Percentiles rank a stretch among this genome's conserved stretches.
Evolutionary conservation across 2,113 vertebrate species (phyloP).

Genomic region (Pan troglodytes): NHGRI_mPanTro3-v2.1_pri NC_072411.2:73108001-73108500

Average conservation of each 20-base stretch:
- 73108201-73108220: neutral
- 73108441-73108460: slow-evolving; percentile 15
- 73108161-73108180: slow-evolving; percentile 6
- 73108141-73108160: slow-evolving; percentile 24
- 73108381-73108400: neutral
- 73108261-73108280: neutral
- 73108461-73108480: neutral
- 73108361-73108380: neutral
- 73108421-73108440: neutral
- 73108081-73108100: slow-evolving; percentile 8
- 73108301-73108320: slow-evolving; percentile 16
- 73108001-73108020: neutral
- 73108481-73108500: slow-evolving; percentile 1
- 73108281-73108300: slow-evolving; percentile 36
- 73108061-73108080: slow-evolving; percentile 30
- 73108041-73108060: neutral
- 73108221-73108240: neutral
- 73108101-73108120: slow-evolving; percentile 4
- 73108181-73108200: slow-evolving; percentile 44
- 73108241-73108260: neutral
- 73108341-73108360: slow-evolving; percentile 27
- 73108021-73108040: neutral
- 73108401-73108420: neutral
- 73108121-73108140: neutral
- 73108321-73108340: slow-evolving; percentile 3